Evolutionary conservation across 2,888 invertebrate species (phyloP).

Genomic region (Lochmaea crataegi): DNA sequence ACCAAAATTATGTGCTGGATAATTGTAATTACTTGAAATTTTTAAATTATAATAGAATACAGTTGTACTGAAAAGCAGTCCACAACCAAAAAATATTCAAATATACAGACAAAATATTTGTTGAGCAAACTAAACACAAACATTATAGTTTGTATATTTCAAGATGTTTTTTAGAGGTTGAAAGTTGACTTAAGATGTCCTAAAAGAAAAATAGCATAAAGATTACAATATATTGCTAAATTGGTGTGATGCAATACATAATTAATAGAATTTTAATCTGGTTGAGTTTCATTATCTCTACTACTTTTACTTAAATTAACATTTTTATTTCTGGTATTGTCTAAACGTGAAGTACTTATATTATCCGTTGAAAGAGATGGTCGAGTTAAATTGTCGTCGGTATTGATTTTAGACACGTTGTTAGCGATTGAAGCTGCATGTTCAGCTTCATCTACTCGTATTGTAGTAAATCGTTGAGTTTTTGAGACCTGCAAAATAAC

Average conservation of each 20-base stretch:
- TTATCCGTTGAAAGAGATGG: neutral
- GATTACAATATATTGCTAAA: neutral
- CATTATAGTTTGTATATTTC: too few relatives aligned
- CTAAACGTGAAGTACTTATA: neutral
- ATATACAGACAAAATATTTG: too few relatives aligned
- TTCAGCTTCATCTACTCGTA: conserved; percentile 62
- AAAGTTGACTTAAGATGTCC: too few relatives aligned
- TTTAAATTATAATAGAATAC: too few relatives aligned
- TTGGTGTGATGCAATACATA: neutral
- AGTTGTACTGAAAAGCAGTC: too few relatives aligned
- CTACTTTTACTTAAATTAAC: neutral
- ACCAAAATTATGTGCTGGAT: neutral
- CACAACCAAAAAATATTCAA: too few relatives aligned
- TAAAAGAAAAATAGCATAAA: neutral
- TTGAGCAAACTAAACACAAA: too few relatives aligned
- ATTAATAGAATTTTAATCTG: neutral
- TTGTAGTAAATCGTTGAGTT: conserved; percentile 62
- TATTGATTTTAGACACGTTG: conserved; percentile 15
- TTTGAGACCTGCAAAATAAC: conserved; percentile 43
- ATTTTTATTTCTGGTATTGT: neutral
- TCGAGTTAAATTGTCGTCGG: neutral
- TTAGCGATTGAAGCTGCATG: conserved; percentile 57
- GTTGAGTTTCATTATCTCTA: neutral
- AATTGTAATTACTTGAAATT: too few relatives aligned
- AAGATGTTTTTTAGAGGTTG: too few relatives aligned